Evolutionary conservation across 2,888 invertebrate genomes (phyloP), one percentile per base, ranked within the genome.

Genomic region (Trichogramma evanescens): DNA sequence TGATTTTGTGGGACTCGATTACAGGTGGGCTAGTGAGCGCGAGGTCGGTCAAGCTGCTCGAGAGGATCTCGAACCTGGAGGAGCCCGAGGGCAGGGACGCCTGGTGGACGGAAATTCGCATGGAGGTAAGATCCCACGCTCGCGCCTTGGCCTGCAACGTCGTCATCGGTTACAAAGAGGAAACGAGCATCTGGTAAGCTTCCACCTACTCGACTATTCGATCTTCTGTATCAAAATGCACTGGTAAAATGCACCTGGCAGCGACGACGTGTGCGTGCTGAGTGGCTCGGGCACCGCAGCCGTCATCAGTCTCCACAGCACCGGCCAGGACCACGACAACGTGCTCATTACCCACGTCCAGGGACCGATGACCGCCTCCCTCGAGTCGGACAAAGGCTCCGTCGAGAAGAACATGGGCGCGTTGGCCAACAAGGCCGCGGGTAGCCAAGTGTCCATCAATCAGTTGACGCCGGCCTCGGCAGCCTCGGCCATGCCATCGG

Each of bases 81-180:
- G 95, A 95, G 76, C 91, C 93, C 10, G 94, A 94, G 73, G 89
- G 91, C 4, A 83, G 96, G 49, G 95, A 96, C 71, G 89, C 89
- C 2, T 97, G 97, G 95, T 98, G 98, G 97, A 93, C 91, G 0
- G 96, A 98, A 79, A 82, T 98, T 39, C 81, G 98, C 54, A 94
- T 94, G 77, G 98, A 98, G 82, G 89, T 98, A 60, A 84, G 95
- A 0, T 94, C 96, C 4, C 97, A 98, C 77, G 93, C 94, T 5
- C 82, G 93, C 46, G 91, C 95, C 1, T 81, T 98, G 65, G 90
- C 92, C 8, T 98, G 98, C 72, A 95, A 95, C 76, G 93, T 95
- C 5, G 93, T 98, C 52, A 81, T 98, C 48, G 97, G 94, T 0
- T 98, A 98, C 78, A 83, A 84, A n/a, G 98, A 98, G 81, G 85